Conservation (phyloP, 1,140 invertebrate genomes). For the Drosophila nikananu region DNA sequence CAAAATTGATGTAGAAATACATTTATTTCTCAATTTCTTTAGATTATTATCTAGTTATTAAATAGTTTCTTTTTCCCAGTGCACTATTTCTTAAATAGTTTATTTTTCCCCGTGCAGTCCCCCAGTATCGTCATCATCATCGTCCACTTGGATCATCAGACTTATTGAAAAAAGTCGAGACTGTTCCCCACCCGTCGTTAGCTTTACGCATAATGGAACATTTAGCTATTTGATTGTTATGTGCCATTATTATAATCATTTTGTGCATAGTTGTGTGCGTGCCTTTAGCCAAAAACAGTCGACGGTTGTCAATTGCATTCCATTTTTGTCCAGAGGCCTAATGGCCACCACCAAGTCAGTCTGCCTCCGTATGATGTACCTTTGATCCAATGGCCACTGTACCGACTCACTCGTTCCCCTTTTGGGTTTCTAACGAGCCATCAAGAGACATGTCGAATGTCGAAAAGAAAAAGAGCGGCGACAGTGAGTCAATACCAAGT, state of each 20-base stretch:
- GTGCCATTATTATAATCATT: conserved; percentile 49
- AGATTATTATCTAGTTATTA: not conserved
- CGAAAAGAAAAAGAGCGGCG: conserved; percentile 6
- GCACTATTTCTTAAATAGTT: not conserved
- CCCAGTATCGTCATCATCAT: conserved; percentile 28
- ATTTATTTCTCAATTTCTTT: not conserved
- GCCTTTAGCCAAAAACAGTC: conserved; percentile 67
- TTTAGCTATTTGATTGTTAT: conserved; percentile 67
- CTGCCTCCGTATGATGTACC: not conserved
- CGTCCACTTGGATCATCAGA: conserved; percentile 19
- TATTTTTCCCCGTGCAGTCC: conserved; percentile 1
- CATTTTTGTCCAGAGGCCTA: conserved; percentile 56
- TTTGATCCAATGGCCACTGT: conserved; percentile 11
- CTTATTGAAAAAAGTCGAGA: conserved; percentile 7
- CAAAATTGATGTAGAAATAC: too few species aligned
- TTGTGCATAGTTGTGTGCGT: conserved; percentile 42
- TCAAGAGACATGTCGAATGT: conserved; percentile 47
- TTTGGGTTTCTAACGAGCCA: conserved; percentile 69
- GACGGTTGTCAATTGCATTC: conserved; percentile 49
- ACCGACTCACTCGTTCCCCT: conserved; percentile 37
- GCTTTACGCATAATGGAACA: conserved; percentile 64
- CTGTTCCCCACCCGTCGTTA: conserved; percentile 5
- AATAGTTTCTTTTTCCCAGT: not conserved
- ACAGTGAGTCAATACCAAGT: conserved; percentile 56
- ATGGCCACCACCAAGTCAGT: conserved; percentile 42